phyloP scores from a whole-genome alignment of 2,113 vertebrate genomes.

The Camelus dromedarius region DNA sequence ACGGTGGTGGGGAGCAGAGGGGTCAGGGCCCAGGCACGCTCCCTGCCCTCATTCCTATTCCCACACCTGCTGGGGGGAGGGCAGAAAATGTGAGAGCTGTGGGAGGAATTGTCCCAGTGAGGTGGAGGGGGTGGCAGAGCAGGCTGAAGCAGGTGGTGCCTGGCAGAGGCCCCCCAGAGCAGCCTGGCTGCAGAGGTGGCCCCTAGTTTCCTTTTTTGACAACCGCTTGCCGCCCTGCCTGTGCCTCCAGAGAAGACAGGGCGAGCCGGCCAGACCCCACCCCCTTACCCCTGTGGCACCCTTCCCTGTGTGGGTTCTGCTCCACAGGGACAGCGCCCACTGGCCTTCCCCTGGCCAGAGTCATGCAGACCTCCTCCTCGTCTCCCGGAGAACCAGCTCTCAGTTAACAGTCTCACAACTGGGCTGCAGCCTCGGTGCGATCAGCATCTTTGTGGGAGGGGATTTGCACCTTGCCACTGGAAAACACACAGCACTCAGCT shows the following conservation, averaged over 20 bases:
- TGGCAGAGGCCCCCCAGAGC: background rate
- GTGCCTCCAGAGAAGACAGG: background rate
- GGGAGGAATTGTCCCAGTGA: no score
- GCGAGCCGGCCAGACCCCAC: background rate
- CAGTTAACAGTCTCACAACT: rapidly evolving
- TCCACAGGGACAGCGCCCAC: rapidly evolving
- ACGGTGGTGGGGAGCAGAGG: background rate
- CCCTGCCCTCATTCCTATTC: background rate
- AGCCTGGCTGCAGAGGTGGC: no score
- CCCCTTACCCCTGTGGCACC: rapidly evolving
- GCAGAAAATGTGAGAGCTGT: background rate
- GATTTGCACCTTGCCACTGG: background rate
- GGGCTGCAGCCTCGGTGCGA: rapidly evolving
- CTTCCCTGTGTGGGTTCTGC: background rate
- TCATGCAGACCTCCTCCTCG: background rate
- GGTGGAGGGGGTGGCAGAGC: no score
- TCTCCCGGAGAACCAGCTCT: background rate
- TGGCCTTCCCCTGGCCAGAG: background rate
- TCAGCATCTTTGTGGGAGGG: background rate
- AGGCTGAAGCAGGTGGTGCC: rapidly evolving
- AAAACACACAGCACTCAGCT: background rate
- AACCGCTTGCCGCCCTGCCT: background rate
- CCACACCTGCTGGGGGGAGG: no score
- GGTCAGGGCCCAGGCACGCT: rapidly evolving
- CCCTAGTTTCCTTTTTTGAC: background rate